Evolutionary conservation across 2,797 vertebrate genomes (phyloP), one percentile per base, ranked within the genome.

Genomic region (Acestrorhynchus altus): DNA sequence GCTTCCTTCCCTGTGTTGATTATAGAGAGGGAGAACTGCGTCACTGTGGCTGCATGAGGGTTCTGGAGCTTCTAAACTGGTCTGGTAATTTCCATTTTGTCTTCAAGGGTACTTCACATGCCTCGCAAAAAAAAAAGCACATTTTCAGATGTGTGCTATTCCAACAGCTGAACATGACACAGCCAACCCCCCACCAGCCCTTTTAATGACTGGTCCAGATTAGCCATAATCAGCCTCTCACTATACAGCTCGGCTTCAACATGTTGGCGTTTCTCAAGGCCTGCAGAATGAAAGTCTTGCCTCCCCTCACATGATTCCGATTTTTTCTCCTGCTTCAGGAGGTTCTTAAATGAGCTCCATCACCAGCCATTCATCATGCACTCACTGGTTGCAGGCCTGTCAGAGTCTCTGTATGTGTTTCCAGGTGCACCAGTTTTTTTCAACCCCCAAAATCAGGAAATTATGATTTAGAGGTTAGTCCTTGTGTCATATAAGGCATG

Each of bases 351-450:
- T 92, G 91, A 81, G 91, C 89, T 92, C 90, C 89, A 89, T 93
- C 92, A 92, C 88, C 83, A 77, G 74, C 80, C 84, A 91, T 92
- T 89, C 88, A 92, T 93, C 89, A 89, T 81, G 65, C 64, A 85
- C 86, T 90, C 83, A 86, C 88, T 42, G 86, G 79, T 87, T 82
- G 77, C 22, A 52, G 81, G 85, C 89, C 86, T 87, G 83, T 86
- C 84, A 42, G 54, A 71, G 81, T 89, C 85, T 88, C 78, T 72
- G 85, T 15, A 4, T 83, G 82, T 86, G 82, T 85, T 81, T 84
- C 90, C 90, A 92, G 89, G 90, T 92, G 92, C 86, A 86, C 89
- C 44, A 60, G 35, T 74, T 86, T 86, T 85, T 75, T 85, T 75
- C 13, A 18, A 74, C 80, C 72, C 88, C 83, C 86, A 87, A n/a